Evolutionary conservation across 1,140 invertebrate species (phyloP), one percentile per base, ranked within the genome.

Genomic region (Drosophila azteca): DNA sequence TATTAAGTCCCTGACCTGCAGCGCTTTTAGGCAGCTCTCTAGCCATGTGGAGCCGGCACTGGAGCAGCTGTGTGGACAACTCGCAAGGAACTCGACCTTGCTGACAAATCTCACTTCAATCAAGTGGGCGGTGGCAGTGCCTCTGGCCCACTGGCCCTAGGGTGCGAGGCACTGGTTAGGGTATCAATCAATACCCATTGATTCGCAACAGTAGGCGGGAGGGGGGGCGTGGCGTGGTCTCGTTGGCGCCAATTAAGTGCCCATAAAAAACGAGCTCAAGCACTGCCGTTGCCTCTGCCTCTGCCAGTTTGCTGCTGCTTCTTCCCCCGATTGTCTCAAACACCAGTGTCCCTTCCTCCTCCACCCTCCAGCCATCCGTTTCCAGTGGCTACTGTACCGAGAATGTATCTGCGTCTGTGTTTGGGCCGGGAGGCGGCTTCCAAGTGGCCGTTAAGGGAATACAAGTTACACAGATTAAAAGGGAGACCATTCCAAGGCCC

Each of bases 211-310:
- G 46, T 62, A 51, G 68, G 70, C 51, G 55, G 22, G 6, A 24
- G 72, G 0, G 17, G 17, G 24, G 24, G 24, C 24, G 24, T 60
- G 72, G 57, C 81, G 26, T 66, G 77, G 77, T 57, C 63, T 74
- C 73, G 64, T 68, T 74, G 81, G 64, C 81, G 81, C 77, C 81
- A 84, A 84, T 84, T 84, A 84, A 80, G 80, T 61, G 60, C 45
- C 79, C 69, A 83, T 82, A 83, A 83, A 85, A 80, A 85, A 74
- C 61, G 46, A 63, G 52, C 66, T 59, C 54, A 31, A 66, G 71
- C 49, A 45, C 61, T 55, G 43, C 41, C 49, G 39, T 20, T 54
- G 58, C 39, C 50, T 24, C 53, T 54, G 58, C 45, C 53, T 48
- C 49, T 79, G 58, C 50, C 60, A 67, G 29, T 45, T 53, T 17